phyloP scores from a whole-genome alignment of 2,113 vertebrate species.

The Atherinomorus stipes region DNA sequence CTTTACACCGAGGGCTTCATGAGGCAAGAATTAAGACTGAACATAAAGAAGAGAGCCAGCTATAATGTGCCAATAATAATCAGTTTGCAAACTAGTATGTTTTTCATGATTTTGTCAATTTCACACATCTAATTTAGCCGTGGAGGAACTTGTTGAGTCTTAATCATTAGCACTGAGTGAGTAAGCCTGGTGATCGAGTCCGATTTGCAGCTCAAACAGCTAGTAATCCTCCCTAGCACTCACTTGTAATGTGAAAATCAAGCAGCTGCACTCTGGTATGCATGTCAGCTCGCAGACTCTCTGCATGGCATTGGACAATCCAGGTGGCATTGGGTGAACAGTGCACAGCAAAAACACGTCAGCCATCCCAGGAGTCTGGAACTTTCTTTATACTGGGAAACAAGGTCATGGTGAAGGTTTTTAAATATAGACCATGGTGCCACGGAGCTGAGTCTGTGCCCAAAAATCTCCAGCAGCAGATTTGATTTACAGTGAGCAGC shows the following conservation, averaged over 20 bases:
- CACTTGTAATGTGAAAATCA: slow-evolving; percentile 76
- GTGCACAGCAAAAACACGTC: slow-evolving; percentile 48
- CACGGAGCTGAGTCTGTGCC: slow-evolving; percentile 43
- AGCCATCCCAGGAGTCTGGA: slow-evolving; percentile 58
- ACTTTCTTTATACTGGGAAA: slow-evolving; percentile 72
- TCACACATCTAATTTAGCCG: neutral
- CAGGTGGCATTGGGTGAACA: slow-evolving; percentile 54
- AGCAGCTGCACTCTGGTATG: slow-evolving; percentile 76
- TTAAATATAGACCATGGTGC: slow-evolving; percentile 75
- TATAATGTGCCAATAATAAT: neutral
- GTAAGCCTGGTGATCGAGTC: slow-evolving; percentile 57
- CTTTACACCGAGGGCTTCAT: neutral
- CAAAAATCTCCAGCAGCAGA: slow-evolving; percentile 54
- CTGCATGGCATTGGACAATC: slow-evolving; percentile 23
- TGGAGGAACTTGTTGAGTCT: neutral
- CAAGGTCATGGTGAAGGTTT: slow-evolving; percentile 74
- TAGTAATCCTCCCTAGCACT: slow-evolving; percentile 69
- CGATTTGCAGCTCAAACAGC: slow-evolving; percentile 43
- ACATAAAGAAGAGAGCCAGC: neutral
- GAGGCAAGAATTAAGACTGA: slow-evolving; percentile 14
- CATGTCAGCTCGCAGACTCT: slow-evolving; percentile 44
- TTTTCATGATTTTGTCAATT: slow-evolving; percentile 1
- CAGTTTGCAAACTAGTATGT: neutral
- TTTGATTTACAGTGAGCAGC: slow-evolving; percentile 65
- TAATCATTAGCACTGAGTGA: slow-evolving; percentile 54